Evolutionary conservation across 2,113 vertebrate species (phyloP).

Genomic region (Bungarus multicinctus): DNA sequence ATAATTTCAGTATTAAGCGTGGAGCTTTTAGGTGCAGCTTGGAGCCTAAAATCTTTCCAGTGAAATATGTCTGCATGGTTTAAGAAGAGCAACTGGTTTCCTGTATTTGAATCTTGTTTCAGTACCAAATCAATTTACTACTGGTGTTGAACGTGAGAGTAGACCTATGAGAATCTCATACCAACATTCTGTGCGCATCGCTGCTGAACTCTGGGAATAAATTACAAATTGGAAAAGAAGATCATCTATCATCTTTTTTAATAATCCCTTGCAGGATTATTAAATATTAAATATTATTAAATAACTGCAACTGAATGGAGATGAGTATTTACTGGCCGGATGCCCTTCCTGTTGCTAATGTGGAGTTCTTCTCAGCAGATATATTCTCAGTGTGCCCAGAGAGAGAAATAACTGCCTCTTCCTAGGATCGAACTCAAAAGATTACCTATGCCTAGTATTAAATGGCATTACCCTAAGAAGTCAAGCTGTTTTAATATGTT

Average conservation of each 20-base stretch:
- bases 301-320: too few relatives aligned
- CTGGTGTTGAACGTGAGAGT: background rate
- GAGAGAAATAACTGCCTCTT: too few relatives aligned
- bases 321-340: too few relatives aligned
- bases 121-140: background rate
- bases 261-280: too few relatives aligned
- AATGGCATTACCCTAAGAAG: conserved; percentile 26
- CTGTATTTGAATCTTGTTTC: background rate
- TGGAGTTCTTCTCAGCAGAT: too few relatives aligned
- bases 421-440: background rate
- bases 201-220: background rate
- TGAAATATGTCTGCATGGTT: background rate
- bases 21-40: background rate
- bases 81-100: background rate
- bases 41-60: conserved; percentile 11
- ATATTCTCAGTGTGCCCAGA: too few relatives aligned
- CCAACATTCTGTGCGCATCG: background rate
- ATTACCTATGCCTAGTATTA: conserved; percentile 29
- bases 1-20: background rate
- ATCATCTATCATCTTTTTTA: too few relatives aligned
- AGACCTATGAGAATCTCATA: background rate
- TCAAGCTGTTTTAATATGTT: background rate
- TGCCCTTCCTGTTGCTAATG: too few relatives aligned
- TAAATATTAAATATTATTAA: too few relatives aligned
- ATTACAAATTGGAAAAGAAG: background rate